A percentile compares a stretch with the other conserved stretches of the same genome.
These are phyloP conservation scores for Stenichneumon culpator DNA, from an alignment of 2,888 invertebrate genomes.

Conservation along the genomic window DNA sequence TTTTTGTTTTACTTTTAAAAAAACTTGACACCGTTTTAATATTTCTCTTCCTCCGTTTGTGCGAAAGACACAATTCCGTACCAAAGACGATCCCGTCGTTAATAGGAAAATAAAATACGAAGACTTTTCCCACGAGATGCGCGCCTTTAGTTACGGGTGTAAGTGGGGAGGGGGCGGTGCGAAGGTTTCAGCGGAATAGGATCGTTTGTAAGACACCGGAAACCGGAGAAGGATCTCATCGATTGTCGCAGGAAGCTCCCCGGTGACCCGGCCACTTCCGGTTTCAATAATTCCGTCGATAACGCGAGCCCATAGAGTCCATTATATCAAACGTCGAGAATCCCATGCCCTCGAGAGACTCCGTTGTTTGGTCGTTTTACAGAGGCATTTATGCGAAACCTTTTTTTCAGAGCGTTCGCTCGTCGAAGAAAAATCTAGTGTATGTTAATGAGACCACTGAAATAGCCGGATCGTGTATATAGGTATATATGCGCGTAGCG, in stretches of 20 bases:
- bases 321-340: constrained; percentile 2
- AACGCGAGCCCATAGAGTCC: not conserved
- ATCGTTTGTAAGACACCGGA: constrained; percentile 29
- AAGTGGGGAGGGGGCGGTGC: too few relatives aligned
- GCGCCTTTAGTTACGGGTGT: not conserved
- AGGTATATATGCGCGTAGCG: constrained; percentile 31
- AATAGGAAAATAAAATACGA: not conserved
- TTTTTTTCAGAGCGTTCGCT: constrained; percentile 3
- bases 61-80: not conserved
- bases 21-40: too few relatives aligned
- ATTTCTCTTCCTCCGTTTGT: too few relatives aligned
- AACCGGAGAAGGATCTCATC: constrained; percentile 9
- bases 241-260: not conserved
- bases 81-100: not conserved
- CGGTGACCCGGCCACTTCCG: constrained; percentile 30
- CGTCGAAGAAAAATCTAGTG: constrained; percentile 17
- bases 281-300: constrained; percentile 16
- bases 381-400: not conserved
- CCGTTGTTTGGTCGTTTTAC: not conserved
- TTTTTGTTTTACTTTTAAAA: too few relatives aligned
- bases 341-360: not conserved
- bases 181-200: not conserved
- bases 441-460: constrained; percentile 30
- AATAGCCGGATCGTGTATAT: not conserved
- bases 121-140: not conserved